These are phyloP conservation scores for Synaphobranchus kaupii DNA, from an alignment of 2,797 vertebrate species.

Conservation along the genomic window DNA sequence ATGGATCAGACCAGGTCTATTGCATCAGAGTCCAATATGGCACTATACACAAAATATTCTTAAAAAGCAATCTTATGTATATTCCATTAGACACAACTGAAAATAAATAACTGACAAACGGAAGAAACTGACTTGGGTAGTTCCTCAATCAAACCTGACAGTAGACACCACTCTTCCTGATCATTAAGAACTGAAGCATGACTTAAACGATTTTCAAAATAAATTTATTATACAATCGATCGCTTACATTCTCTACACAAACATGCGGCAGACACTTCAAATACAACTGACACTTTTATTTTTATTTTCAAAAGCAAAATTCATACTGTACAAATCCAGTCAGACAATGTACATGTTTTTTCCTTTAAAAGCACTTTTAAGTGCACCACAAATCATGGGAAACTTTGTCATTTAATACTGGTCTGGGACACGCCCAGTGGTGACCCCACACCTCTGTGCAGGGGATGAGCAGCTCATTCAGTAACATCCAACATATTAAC, in stretches of 20 bases:
- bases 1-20: not conserved
- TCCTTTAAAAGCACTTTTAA: slow-evolving; percentile 28
- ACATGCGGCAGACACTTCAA: slow-evolving; percentile 16
- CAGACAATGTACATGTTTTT: slow-evolving; percentile 1
- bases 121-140: not conserved
- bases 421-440: not conserved
- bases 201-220: not conserved
- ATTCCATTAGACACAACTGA: not conserved
- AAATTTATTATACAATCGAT: not conserved
- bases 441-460: not conserved
- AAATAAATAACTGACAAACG: not conserved
- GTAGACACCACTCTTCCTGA: not conserved
- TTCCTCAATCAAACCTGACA: not conserved
- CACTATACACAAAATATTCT: not conserved
- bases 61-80: not conserved
- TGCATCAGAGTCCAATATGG: too few species aligned
- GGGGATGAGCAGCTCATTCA: not conserved
- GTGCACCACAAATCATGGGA: not conserved
- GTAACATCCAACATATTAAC: not conserved
- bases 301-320: not conserved
- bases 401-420: slow-evolving; percentile 19
- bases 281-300: slow-evolving; percentile 24
- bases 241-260: not conserved
- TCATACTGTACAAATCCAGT: slow-evolving; percentile 31
- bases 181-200: not conserved